These are phyloP conservation scores for Python bivittatus DNA, from an alignment of 2,113 vertebrate genomes.

Conservation along the genomic window DNA sequence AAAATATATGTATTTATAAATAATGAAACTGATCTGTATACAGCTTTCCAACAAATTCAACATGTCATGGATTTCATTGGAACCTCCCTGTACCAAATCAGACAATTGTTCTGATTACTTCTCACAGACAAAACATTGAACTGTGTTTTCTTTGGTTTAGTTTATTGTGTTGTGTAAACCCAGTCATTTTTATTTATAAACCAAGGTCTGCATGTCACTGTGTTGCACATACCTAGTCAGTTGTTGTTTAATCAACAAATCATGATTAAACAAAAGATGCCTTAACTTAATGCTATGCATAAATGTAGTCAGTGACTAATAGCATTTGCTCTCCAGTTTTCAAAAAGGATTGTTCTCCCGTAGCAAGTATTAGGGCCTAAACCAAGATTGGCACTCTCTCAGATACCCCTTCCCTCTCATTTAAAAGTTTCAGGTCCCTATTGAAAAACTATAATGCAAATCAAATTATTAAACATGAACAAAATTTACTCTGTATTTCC, in stretches of 20 bases:
- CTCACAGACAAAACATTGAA: neutral
- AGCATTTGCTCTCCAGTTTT: neutral
- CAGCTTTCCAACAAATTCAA: neutral
- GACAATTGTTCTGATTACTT: neutral
- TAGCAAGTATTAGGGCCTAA: neutral
- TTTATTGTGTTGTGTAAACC: neutral
- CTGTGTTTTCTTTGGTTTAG: neutral
- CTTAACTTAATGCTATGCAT: neutral
- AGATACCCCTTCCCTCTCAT: neutral
- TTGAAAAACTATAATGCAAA: neutral
- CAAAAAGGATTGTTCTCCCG: neutral
- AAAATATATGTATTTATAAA: neutral
- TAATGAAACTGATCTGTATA: no score
- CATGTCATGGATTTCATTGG: neutral
- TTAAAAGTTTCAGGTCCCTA: neutral
- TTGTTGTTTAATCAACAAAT: neutral
- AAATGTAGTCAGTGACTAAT: neutral
- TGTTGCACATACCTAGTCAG: neutral
- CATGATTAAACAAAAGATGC: neutral
- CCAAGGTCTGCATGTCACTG: neutral
- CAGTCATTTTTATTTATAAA: neutral
- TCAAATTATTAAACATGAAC: neutral
- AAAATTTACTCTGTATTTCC: neutral
- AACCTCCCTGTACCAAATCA: neutral
- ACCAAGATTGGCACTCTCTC: neutral